Evolutionary conservation across 1,140 invertebrate genomes (phyloP), one percentile per base, ranked within the genome.

Genomic region (Colletes gigas): DNA sequence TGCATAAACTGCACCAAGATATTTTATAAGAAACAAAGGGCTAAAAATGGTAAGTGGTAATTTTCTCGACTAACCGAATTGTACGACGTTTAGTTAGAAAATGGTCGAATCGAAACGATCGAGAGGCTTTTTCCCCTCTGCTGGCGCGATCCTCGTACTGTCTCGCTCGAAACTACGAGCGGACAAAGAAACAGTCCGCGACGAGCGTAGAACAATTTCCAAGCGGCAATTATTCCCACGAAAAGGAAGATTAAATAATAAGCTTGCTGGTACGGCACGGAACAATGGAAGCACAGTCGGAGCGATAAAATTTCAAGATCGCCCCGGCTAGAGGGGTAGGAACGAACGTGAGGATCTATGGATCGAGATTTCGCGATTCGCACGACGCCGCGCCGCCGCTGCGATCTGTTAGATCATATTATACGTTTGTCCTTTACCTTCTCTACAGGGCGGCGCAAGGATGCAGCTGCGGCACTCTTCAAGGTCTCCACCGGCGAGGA

Each of bases 341-440:
- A 74, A 55, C 14, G 55, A 79, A 69, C 55, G 83, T 74, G 81
- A 90, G 86, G 83, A 89, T 90, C 83, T 73, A 80, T 85, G 89
- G 86, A 88, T 88, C 86, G 84, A 90, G 89, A 91, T 90, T 89
- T 87, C 87, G 83, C 85, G 89, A 90, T 88, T 89, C 83, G 81
- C 76, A 78, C 81, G 68, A 76, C 78, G 81, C 76, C 83, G 74
- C 80, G 12, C 54, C 83, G 17, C 62, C 39, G 87, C 83, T 79
- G 72, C 84, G 82, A 86, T 81, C 70, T 81, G 83, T 87, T 85
- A 83, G 66, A 88, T 88, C 86, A 89, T 88, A 89, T 88, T 89
- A 89, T 88, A 90, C 21, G 85, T 87, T 88, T 90, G 83, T 90
- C 87, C 84, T 89, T 89, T 89, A 89, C 89, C 88, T 89, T 89